Percentiles rank a stretch among this genome's conserved stretches.
Conservation (phyloP, 2,888 invertebrate species). For the Metellina segmentata region DNA sequence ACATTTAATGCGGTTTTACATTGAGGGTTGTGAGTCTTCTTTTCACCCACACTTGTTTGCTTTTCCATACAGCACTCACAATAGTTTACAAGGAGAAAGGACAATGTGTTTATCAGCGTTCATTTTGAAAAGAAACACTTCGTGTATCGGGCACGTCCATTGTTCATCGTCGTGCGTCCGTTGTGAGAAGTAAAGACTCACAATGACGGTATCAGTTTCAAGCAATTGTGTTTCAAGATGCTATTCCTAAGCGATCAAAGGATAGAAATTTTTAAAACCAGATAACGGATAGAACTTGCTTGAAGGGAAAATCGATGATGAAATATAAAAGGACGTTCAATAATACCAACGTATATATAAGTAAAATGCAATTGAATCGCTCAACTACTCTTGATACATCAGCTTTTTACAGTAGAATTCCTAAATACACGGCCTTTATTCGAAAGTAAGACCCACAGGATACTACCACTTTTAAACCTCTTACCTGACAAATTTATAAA, state of each 20-base stretch:
- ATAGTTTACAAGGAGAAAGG: constrained; percentile 28
- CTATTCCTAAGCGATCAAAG: constrained; percentile 7
- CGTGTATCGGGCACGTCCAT: constrained; percentile 10
- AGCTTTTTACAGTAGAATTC: no score
- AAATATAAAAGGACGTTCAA: no score
- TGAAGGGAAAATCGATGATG: neutral
- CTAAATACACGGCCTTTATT: no score
- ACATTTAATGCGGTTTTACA: constrained; percentile 12
- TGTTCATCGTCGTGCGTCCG: constrained; percentile 24
- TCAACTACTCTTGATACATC: no score
- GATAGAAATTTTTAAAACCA: neutral
- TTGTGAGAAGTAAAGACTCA: constrained; percentile 13
- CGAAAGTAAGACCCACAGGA: no score
- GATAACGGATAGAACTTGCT: neutral
- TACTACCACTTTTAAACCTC: no score
- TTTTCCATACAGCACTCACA: constrained; percentile 22
- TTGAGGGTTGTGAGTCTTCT: neutral
- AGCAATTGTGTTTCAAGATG: constrained; percentile 53
- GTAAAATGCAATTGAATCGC: no score
- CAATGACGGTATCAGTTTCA: constrained; percentile 37
- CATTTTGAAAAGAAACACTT: constrained; percentile 32
- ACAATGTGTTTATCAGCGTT: constrained; percentile 29
- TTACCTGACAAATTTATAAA: no score
- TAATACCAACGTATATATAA: no score
- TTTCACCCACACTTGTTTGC: constrained; percentile 40